Evolutionary conservation across 2,888 invertebrate genomes (phyloP).

Genomic region (Dioctria linearis): DNA sequence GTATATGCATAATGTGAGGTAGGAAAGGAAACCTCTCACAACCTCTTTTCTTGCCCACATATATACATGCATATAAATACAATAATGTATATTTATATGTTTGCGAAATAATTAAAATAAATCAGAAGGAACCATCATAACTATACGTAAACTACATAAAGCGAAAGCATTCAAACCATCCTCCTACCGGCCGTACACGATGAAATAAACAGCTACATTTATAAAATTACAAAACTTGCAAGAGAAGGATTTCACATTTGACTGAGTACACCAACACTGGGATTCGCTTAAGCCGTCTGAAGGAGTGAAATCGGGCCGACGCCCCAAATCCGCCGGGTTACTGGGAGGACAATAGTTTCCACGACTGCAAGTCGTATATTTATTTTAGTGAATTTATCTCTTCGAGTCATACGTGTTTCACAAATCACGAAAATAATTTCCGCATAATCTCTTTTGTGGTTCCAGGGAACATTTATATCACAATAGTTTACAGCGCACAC

Average conservation of each 20-base stretch:
- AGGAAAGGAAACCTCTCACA: too few relatives aligned
- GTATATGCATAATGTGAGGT: too few relatives aligned
- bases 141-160: background rate
- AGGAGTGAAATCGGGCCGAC: background rate
- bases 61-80: too few relatives aligned
- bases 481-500: conserved; percentile 24
- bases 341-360: conserved; percentile 16
- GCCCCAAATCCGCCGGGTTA: background rate
- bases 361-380: conserved; percentile 41
- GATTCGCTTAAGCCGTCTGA: conserved; percentile 1
- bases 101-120: too few relatives aligned
- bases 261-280: conserved; percentile 30
- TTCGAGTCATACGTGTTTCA: conserved; percentile 53
- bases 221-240: conserved; percentile 46
- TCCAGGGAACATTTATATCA: conserved; percentile 42
- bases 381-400: conserved; percentile 51
- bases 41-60: too few relatives aligned
- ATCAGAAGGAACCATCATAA: background rate
- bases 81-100: too few relatives aligned
- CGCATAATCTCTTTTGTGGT: conserved; percentile 54
- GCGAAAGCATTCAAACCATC: background rate
- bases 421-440: conserved; percentile 55
- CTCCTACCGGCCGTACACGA: background rate
- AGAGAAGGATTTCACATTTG: conserved; percentile 39
- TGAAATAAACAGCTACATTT: conserved; percentile 36